Evolutionary conservation across 1,140 invertebrate species (phyloP), one percentile per base, ranked within the genome.

Genomic region (Daktulosphaira vitifoliae): DNA sequence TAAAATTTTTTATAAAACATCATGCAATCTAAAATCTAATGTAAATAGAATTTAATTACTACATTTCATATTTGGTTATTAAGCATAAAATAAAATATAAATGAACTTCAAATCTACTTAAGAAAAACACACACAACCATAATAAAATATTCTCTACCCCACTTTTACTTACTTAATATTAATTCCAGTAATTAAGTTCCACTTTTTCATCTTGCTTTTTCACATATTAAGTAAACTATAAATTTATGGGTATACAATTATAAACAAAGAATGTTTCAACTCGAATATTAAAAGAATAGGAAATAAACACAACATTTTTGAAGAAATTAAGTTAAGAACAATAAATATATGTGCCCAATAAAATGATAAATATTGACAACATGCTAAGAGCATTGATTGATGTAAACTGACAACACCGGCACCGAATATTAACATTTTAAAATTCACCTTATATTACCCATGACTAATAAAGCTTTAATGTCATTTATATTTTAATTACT

Each of bases 401-500:
- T 65, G 65, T 37, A 51, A 67, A 37, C 39, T 65, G 3, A 66
- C 20, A 25, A 68, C 69, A 72, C 52, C 70, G 72, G 69, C 72
- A 70, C 67, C 37, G 67, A 66, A 65, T 56, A 23, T 46, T 48
- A 51, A 62, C 42, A 64, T 29, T 56, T 49, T 42, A 64, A 44
- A 33, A 59, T 51, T 29, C 65, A 62, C 37, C 53, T 53, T 68
- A 48, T 39, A 66, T 51, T 26, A 37, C 54, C 64, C 54, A 49
- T 23, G 29, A 38, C 38, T 22, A 67, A 46, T 66, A 64, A 62
- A 48, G 69, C 66, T 68, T 71, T 67, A 71, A 69, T 71, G 77
- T 82, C 81, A 82, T 80, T 82, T 81, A 77, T 76, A 77, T 77
- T 72, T 75, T 73, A 67, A 78, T 78, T 72, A 77, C 77, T 67